Evolutionary conservation across 2,113 vertebrate genomes (phyloP).

Genomic region (Lutjanus erythropterus): DNA sequence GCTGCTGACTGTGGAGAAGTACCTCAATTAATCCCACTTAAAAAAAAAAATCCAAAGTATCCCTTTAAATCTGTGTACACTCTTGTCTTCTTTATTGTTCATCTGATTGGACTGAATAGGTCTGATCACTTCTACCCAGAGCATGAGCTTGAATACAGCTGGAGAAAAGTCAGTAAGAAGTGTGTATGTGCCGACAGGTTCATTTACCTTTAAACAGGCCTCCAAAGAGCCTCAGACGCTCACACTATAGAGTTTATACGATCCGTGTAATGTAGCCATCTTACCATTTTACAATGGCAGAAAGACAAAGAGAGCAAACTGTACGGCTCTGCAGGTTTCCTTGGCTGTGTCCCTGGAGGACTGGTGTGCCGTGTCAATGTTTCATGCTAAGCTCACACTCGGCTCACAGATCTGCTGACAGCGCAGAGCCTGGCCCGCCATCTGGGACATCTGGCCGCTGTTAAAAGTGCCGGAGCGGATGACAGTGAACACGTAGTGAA

Average conservation of each 20-base stretch:
- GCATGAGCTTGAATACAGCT: neutral
- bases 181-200: neutral
- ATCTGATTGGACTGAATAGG: neutral
- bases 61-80: neutral
- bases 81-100: neutral
- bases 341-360: slow-evolving; percentile 56
- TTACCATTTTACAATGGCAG: neutral
- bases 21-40: too few species aligned
- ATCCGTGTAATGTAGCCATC: neutral
- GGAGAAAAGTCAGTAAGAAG: neutral
- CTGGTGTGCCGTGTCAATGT: slow-evolving; percentile 48
- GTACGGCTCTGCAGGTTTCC: slow-evolving; percentile 46
- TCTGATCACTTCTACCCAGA: neutral
- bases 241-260: neutral
- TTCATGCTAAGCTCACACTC: slow-evolving; percentile 45
- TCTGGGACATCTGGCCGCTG: slow-evolving; percentile 68
- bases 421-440: slow-evolving; percentile 37
- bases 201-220: neutral
- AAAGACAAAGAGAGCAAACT: slow-evolving; percentile 19
- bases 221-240: slow-evolving; percentile 6
- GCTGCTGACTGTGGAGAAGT: too few species aligned
- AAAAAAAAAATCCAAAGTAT: too few species aligned
- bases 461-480: slow-evolving; percentile 36
- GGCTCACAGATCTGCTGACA: slow-evolving; percentile 71
- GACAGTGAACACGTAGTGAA: slow-evolving; percentile 32